Evolutionary conservation across 2,797 vertebrate species (phyloP).

Genomic region (Clarias pachynema): DNA sequence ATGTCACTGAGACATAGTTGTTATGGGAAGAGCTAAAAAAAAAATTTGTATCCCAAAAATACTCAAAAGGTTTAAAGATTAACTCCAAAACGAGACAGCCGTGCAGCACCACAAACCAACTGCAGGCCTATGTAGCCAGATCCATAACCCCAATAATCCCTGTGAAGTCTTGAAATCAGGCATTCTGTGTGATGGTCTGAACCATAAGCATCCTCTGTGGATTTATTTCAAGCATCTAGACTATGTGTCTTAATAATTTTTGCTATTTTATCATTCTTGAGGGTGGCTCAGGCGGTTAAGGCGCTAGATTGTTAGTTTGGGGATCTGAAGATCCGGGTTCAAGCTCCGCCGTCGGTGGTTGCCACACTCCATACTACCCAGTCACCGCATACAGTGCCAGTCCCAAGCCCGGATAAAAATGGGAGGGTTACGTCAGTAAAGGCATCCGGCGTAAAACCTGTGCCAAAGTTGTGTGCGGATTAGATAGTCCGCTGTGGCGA

Average conservation of each 20-base stretch:
- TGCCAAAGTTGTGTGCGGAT: too few relatives aligned
- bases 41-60: background rate
- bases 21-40: constrained; percentile 13
- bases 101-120: background rate
- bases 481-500: too few relatives aligned
- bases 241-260: background rate
- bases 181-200: background rate
- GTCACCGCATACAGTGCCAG: too few relatives aligned
- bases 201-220: background rate
- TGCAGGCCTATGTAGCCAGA: background rate
- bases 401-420: too few relatives aligned
- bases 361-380: too few relatives aligned
- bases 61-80: background rate
- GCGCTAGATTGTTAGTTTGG: too few relatives aligned
- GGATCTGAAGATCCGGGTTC: too few relatives aligned
- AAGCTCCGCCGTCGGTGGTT: too few relatives aligned
- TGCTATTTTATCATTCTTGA: background rate
- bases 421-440: too few relatives aligned
- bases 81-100: background rate
- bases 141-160: background rate
- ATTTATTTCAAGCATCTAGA: background rate
- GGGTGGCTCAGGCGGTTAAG: too few relatives aligned
- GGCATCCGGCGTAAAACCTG: too few relatives aligned
- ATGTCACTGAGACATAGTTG: background rate
- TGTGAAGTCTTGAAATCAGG: background rate